Evolutionary conservation across 2,797 vertebrate genomes (phyloP).

Genomic region (Petrocephalus schoutedeni): DNA sequence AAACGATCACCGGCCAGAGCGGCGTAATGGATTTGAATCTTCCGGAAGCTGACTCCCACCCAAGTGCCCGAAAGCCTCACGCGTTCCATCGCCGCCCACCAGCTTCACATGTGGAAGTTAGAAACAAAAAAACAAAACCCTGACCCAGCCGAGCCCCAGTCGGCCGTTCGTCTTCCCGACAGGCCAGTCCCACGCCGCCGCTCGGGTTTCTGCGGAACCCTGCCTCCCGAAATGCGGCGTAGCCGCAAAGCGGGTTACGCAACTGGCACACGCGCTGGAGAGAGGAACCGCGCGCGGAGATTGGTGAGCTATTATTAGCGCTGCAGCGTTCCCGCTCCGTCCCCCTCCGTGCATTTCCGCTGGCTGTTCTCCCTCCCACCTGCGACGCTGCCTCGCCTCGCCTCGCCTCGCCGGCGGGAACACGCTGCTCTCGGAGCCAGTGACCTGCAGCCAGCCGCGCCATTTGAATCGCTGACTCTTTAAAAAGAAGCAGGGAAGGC

Average conservation of each 20-base stretch:
- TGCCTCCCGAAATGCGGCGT: neutral
- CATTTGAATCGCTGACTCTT: neutral
- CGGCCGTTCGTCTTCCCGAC: neutral
- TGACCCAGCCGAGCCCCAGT: neutral
- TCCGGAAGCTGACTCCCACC: slow-evolving; percentile 33
- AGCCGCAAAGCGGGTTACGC: neutral
- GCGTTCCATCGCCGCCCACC: neutral
- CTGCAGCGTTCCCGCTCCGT: neutral
- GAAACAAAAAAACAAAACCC: neutral
- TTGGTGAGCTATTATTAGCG: neutral
- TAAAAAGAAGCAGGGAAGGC: neutral
- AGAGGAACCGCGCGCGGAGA: neutral
- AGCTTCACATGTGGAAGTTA: neutral
- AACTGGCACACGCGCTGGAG: neutral
- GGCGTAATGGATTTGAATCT: slow-evolving; percentile 55
- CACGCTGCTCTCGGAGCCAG: neutral
- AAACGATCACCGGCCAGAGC: slow-evolving; percentile 65
- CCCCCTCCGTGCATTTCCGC: neutral
- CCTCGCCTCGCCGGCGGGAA: neutral
- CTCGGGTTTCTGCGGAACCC: neutral
- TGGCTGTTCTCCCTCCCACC: neutral
- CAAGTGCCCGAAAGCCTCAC: neutral
- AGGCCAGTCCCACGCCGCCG: neutral
- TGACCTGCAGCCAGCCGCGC: neutral
- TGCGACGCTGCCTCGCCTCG: neutral